phyloP scores from a whole-genome alignment of 2,888 invertebrate species.

The Phania funesta region DNA sequence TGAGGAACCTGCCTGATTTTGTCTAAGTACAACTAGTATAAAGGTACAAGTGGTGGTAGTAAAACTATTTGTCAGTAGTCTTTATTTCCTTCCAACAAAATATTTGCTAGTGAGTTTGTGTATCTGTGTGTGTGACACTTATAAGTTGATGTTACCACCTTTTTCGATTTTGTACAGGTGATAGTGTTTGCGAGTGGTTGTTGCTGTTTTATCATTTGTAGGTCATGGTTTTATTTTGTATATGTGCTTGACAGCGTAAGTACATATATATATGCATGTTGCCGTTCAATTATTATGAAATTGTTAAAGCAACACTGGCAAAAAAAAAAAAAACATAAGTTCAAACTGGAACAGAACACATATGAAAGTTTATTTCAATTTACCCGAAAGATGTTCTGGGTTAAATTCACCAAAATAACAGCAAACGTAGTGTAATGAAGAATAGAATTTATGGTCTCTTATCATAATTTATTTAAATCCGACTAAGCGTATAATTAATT shows the following conservation, averaged over 20 bases:
- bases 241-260: neutral
- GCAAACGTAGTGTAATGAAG: slow-evolving; percentile 10
- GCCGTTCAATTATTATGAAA: slow-evolving; percentile 21
- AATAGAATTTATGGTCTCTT: slow-evolving; percentile 25
- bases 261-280: slow-evolving; percentile 33
- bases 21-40: slow-evolving; percentile 37
- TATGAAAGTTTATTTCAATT: slow-evolving; percentile 38
- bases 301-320: slow-evolving; percentile 38
- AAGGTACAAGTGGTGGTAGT: neutral
- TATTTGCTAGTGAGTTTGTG: neutral
- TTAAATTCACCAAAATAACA: slow-evolving; percentile 44
- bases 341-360: slow-evolving; percentile 19
- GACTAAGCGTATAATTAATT: slow-evolving; percentile 50
- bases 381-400: slow-evolving; percentile 36
- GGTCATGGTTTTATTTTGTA: slow-evolving; percentile 60
- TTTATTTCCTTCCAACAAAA: slow-evolving; percentile 39
- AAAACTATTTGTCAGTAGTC: neutral
- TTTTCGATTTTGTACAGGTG: slow-evolving; percentile 49
- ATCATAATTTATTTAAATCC: slow-evolving; percentile 11
- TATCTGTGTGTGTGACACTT: neutral
- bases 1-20: slow-evolving; percentile 42
- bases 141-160: slow-evolving; percentile 7
- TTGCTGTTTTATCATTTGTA: slow-evolving; percentile 49
- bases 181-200: slow-evolving; percentile 36
- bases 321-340: neutral